These are phyloP conservation scores for Cerceris rybyensis DNA, from an alignment of 2,888 invertebrate species.

Conservation along the genomic window DNA sequence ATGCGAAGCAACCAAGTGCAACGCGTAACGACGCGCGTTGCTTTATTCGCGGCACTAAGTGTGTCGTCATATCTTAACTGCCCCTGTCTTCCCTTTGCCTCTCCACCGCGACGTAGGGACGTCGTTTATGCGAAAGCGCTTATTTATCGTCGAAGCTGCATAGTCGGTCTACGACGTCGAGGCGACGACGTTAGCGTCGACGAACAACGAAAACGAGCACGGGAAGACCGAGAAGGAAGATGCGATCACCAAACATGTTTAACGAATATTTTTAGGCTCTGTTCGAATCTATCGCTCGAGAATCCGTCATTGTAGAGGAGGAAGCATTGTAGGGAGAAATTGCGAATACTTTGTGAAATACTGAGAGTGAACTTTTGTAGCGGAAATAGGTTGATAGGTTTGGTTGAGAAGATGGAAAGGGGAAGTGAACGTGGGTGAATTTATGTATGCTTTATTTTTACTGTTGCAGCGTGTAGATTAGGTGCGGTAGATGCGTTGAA, in stretches of 20 bases:
- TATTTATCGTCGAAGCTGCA: slow-evolving; percentile 62
- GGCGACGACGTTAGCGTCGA: slow-evolving; percentile 46
- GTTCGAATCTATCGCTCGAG: not conserved
- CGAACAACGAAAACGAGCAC: slow-evolving; percentile 44
- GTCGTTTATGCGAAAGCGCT: slow-evolving; percentile 54
- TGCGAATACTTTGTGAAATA: not conserved
- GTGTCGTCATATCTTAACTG: slow-evolving; percentile 70
- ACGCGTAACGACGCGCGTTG: slow-evolving; percentile 45
- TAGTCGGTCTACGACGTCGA: slow-evolving; percentile 13
- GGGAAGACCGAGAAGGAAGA: slow-evolving; percentile 33
- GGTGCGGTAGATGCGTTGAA: too few relatives aligned
- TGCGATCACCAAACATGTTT: slow-evolving; percentile 27
- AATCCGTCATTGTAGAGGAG: not conserved
- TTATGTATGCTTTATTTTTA: too few relatives aligned
- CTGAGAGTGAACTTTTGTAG: not conserved
- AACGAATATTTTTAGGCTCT: slow-evolving; percentile 52
- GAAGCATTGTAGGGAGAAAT: too few relatives aligned
- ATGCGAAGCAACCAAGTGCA: slow-evolving; percentile 35
- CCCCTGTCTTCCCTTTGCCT: slow-evolving; percentile 37
- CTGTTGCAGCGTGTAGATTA: too few relatives aligned
- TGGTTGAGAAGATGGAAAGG: too few relatives aligned
- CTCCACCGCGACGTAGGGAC: slow-evolving; percentile 12
- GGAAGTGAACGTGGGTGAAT: too few relatives aligned
- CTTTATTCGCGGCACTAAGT: slow-evolving; percentile 65
- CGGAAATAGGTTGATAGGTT: not conserved